These are phyloP conservation scores for Armadillidium nasatum DNA, from an alignment of 1,140 invertebrate species.

Conservation along the genomic window DNA sequence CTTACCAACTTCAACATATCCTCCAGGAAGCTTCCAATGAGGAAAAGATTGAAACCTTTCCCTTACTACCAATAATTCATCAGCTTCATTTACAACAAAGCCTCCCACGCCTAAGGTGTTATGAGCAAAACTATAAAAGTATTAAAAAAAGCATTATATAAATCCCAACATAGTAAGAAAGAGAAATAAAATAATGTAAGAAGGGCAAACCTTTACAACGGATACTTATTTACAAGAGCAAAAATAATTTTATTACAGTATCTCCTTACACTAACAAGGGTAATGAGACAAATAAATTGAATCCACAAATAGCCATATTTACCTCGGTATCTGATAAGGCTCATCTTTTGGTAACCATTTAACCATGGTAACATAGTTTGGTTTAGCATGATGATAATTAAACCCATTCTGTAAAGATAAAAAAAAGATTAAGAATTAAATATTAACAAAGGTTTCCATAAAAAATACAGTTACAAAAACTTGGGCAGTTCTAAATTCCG, in stretches of 20 bases:
- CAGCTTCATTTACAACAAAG: constrained; percentile 69
- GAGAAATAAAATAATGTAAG: no score
- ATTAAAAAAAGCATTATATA: not conserved
- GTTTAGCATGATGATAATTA: constrained; percentile 4
- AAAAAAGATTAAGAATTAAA: no score
- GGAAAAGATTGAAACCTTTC: constrained; percentile 64
- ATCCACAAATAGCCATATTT: no score
- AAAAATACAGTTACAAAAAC: no score
- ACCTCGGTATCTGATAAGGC: not conserved
- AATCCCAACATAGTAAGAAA: no score
- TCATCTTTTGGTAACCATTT: not conserved
- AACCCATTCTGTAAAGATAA: not conserved
- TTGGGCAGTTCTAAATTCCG: no score
- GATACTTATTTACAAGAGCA: no score
- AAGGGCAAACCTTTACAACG: no score
- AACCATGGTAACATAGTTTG: constrained; percentile 5
- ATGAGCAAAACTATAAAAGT: constrained; percentile 60
- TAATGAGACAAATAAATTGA: no score
- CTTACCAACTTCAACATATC: constrained; percentile 77
- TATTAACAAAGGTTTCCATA: no score
- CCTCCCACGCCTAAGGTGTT: constrained; percentile 83
- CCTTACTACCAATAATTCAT: constrained; percentile 71
- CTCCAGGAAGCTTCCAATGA: constrained; percentile 85
- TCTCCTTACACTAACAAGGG: no score
- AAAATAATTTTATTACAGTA: no score